Percentiles rank a stretch among this genome's conserved stretches.
Evolutionary conservation across 2,797 vertebrate species (phyloP).

Genomic region (Sebastes diaconus): DNA sequence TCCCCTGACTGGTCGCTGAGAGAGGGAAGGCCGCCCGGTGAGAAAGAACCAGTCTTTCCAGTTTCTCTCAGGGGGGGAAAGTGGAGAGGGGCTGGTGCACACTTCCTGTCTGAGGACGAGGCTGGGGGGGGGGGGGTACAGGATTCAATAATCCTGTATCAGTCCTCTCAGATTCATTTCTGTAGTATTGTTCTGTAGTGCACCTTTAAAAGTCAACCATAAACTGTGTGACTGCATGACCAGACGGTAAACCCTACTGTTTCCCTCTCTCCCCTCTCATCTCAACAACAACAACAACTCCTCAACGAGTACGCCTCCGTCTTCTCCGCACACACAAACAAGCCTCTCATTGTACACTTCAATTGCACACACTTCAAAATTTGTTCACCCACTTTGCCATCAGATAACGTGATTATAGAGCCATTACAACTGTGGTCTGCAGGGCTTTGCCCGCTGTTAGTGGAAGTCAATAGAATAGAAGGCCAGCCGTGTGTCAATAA

Average conservation of each 20-base stretch:
- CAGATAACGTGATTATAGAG: slow-evolving; percentile 65
- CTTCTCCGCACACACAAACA: slow-evolving; percentile 19
- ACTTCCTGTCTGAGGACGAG: slow-evolving; percentile 17
- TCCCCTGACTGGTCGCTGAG: slow-evolving; percentile 66
- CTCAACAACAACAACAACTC: slow-evolving; percentile 13
- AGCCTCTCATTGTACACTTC: slow-evolving; percentile 18
- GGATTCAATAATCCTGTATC: background rate
- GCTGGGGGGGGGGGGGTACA: background rate
- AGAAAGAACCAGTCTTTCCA: slow-evolving; percentile 75
- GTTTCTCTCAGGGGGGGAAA: slow-evolving; percentile 51
- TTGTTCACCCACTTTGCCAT: slow-evolving; percentile 70
- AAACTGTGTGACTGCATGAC: background rate
- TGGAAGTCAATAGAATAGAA: slow-evolving; percentile 25
- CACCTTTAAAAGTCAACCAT: background rate
- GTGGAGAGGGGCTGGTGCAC: background rate
- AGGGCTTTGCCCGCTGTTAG: slow-evolving; percentile 31
- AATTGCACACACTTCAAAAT: slow-evolving; percentile 62
- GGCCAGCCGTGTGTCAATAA: slow-evolving; percentile 34
- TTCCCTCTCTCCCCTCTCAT: background rate
- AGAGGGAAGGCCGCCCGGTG: slow-evolving; percentile 45
- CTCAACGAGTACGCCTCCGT: background rate
- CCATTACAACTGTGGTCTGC: slow-evolving; percentile 37
- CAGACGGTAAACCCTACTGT: background rate
- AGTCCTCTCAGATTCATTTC: background rate
- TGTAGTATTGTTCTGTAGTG: background rate